phyloP scores from a whole-genome alignment of 2,797 vertebrate genomes.

The Pseudochirops cupreus region DNA sequence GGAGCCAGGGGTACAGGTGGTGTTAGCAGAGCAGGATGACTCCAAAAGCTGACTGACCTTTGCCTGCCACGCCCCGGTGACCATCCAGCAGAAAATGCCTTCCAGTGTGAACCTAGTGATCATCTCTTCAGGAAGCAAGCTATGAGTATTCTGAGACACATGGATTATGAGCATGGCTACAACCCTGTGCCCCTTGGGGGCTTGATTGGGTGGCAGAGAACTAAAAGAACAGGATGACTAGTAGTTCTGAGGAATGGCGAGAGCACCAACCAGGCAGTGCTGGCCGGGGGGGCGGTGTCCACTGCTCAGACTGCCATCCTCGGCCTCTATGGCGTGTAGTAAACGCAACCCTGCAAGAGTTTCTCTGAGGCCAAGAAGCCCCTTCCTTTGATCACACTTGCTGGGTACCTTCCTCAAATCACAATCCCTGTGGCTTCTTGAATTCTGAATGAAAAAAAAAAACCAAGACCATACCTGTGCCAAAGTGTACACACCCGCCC shows the following conservation, averaged over 20 bases:
- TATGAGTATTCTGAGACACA: constrained; percentile 95
- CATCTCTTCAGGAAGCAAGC: constrained; percentile 93
- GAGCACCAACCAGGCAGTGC: constrained; percentile 96
- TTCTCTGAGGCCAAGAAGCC: constrained; percentile 98
- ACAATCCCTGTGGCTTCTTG: constrained; percentile 9
- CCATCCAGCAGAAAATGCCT: constrained; percentile 91
- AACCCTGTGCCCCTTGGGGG: constrained; percentile 93
- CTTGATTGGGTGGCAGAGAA: constrained; percentile 97
- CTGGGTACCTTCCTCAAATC: constrained; percentile 43
- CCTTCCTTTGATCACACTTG: constrained; percentile 26
- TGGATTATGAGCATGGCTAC: constrained; percentile 95
- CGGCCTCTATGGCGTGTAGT: constrained; percentile 94
- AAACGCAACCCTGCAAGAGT: constrained; percentile 96
- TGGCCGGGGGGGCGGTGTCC: constrained; percentile 97
- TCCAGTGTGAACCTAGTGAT: constrained; percentile 96
- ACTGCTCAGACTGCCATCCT: constrained; percentile 96
- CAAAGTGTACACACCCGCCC: background rate
- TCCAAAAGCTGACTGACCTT: constrained; percentile 97
- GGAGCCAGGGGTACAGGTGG: constrained; percentile 93
- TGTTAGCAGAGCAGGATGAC: constrained; percentile 94
- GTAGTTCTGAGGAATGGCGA: constrained; percentile 95
- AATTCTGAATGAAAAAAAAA: constrained; percentile 36
- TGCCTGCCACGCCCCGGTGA: constrained; percentile 95
- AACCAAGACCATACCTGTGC: constrained; percentile 40
- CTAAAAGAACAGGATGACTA: constrained; percentile 98